Percentiles rank a stretch among this genome's conserved stretches.
Evolutionary conservation across 1,140 invertebrate species (phyloP).

Genomic region (Delia radicum): DNA sequence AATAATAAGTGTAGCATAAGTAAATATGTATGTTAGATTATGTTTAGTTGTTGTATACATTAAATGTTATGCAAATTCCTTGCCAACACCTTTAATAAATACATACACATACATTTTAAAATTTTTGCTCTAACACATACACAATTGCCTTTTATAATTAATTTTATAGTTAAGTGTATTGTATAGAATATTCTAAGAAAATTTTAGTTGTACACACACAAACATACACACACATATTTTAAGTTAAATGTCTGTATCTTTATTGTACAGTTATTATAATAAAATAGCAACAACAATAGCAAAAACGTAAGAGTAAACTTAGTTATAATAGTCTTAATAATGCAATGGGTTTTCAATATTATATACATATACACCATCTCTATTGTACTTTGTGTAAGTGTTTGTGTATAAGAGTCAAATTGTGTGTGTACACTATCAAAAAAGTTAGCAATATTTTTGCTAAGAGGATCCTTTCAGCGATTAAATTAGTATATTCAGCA

Average conservation of each 20-base stretch:
- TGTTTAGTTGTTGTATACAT: neutral
- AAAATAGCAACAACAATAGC: neutral
- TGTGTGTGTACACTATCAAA: neutral
- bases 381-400: neutral
- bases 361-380: neutral
- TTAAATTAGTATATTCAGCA: too few relatives aligned
- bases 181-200: conserved; percentile 2
- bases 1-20: neutral
- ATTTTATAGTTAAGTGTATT: conserved; percentile 54
- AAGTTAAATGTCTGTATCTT: neutral
- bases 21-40: conserved; percentile 9
- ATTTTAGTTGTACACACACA: neutral
- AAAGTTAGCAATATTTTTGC: too few relatives aligned
- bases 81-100: conserved; percentile 51
- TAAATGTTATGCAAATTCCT: conserved; percentile 52
- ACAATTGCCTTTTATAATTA: conserved; percentile 56
- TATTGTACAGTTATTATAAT: neutral
- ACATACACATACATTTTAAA: conserved; percentile 1
- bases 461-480: neutral
- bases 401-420: neutral
- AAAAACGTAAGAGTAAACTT: conserved; percentile 37
- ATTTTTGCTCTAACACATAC: conserved; percentile 33
- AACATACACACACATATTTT: neutral
- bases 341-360: neutral
- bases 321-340: conserved; percentile 44